phyloP scores from a whole-genome alignment of 53 echinoderm and acorn worm species.

The Pentamera pediparva region DNA sequence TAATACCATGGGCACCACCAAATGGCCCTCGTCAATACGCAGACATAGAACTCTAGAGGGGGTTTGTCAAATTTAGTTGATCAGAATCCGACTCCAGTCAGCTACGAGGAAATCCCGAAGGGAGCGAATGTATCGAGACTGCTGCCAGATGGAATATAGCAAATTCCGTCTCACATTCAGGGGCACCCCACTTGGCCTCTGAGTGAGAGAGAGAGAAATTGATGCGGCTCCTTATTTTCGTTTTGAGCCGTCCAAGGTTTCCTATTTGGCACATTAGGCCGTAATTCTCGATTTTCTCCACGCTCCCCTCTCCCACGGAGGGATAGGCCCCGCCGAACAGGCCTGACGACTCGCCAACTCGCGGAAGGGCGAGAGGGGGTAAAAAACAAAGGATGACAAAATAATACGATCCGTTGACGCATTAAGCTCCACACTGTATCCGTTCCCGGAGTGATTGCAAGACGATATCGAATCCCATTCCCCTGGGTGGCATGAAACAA shows the following conservation, averaged over 20 bases:
- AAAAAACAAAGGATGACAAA: background rate
- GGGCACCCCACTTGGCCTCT: conserved; percentile 13
- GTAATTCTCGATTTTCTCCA: background rate
- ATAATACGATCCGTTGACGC: conserved; percentile 24
- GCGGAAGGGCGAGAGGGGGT: background rate
- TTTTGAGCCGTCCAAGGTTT: background rate
- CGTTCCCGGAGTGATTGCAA: conserved; percentile 12
- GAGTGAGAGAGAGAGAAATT: background rate
- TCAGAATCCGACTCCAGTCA: conserved; percentile 31
- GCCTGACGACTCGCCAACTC: conserved; percentile 14
- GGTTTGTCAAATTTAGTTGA: conserved; percentile 34
- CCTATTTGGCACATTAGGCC: background rate
- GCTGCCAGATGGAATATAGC: conserved; percentile 37
- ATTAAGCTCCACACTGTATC: conserved; percentile 12
- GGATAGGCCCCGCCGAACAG: background rate
- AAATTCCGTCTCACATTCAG: conserved; percentile 22
- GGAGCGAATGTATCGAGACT: conserved; percentile 5
- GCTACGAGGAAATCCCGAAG: background rate
- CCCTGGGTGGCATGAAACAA: conserved; percentile 25
- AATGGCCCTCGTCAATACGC: conserved; percentile 33
- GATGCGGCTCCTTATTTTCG: background rate
- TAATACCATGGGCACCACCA: conserved; percentile 34
- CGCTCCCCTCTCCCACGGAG: background rate
- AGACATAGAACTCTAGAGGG: conserved; percentile 30
- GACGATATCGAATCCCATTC: conserved; percentile 24